Conservation (phyloP, 2,113 vertebrate genomes). For the Calyptommatus sinebrachiatus region DNA sequence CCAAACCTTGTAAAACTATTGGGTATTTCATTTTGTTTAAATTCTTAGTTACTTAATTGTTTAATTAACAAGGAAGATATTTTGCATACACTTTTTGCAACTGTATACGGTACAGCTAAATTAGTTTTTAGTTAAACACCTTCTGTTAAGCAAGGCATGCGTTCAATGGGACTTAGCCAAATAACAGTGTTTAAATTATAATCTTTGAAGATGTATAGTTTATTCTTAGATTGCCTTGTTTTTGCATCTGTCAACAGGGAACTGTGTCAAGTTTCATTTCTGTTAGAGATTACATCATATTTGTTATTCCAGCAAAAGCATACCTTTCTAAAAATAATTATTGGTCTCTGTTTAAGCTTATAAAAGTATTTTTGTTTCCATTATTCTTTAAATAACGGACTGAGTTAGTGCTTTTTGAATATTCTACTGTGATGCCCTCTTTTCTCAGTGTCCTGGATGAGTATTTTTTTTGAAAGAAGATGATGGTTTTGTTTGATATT, state of each 20-base stretch:
- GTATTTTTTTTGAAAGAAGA: rapidly evolving
- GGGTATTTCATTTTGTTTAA: not conserved
- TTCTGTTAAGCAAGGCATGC: not conserved
- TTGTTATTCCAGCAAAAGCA: not conserved
- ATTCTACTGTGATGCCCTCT: not conserved
- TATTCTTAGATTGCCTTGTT: not conserved
- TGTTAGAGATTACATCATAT: not conserved
- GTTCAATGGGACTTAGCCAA: not conserved
- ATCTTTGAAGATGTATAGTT: not conserved
- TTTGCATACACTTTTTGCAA: not conserved
- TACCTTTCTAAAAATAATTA: not conserved
- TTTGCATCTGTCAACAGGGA: conserved; percentile 7
- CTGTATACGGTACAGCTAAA: conserved; percentile 10
- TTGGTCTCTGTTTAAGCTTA: not conserved
- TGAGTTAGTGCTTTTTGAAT: not conserved
- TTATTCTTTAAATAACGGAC: not conserved
- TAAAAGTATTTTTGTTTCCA: not conserved
- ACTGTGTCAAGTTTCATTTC: not conserved
- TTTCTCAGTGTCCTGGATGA: not conserved
- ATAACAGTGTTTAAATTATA: conserved; percentile 16
- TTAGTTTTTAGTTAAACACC: conserved; percentile 12
- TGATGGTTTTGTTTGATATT: not conserved
- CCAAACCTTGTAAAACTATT: not conserved
- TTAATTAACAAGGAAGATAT: conserved; percentile 19
- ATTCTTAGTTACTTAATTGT: conserved; percentile 19